Conservation (phyloP, 1,140 invertebrate genomes). For the Plodia interpunctella region DNA sequence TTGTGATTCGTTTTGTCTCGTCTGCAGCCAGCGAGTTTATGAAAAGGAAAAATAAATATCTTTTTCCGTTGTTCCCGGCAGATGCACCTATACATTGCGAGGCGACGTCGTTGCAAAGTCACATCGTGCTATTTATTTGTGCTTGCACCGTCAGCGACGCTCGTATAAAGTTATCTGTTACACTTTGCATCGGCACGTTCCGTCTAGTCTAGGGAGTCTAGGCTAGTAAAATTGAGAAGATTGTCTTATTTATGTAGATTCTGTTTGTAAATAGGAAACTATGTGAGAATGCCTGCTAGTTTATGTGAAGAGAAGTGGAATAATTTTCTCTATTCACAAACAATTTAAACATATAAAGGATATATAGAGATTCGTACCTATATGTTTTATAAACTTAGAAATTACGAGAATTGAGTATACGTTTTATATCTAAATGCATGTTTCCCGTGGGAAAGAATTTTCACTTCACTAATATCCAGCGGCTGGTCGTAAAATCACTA, state of each 20-base stretch:
- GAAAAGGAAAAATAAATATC: conserved; percentile 30
- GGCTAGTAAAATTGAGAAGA: conserved; percentile 13
- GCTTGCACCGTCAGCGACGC: conserved; percentile 24
- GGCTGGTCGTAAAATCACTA: too few species aligned
- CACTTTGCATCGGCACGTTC: conserved; percentile 26
- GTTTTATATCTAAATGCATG: too few species aligned
- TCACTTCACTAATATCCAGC: too few species aligned
- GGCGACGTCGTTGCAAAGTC: conserved; percentile 24
- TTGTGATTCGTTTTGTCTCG: conserved; percentile 5
- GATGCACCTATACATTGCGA: conserved; percentile 17
- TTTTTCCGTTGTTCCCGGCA: conserved; percentile 17
- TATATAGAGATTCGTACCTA: too few species aligned
- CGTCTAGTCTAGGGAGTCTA: conserved; percentile 20
- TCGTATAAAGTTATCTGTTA: conserved; percentile 33
- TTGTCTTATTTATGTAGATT: neutral
- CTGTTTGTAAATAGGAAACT: too few species aligned
- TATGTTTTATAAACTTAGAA: too few species aligned
- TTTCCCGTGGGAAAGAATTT: too few species aligned
- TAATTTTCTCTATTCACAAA: too few species aligned
- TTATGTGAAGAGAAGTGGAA: too few species aligned
- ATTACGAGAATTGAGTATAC: too few species aligned
- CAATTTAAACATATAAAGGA: too few species aligned
- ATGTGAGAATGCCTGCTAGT: too few species aligned
- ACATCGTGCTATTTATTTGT: conserved; percentile 29
- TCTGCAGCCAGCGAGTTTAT: conserved; percentile 11